Conservation (phyloP, 2,113 vertebrate genomes). For the Struthidea cinerea region DNA sequence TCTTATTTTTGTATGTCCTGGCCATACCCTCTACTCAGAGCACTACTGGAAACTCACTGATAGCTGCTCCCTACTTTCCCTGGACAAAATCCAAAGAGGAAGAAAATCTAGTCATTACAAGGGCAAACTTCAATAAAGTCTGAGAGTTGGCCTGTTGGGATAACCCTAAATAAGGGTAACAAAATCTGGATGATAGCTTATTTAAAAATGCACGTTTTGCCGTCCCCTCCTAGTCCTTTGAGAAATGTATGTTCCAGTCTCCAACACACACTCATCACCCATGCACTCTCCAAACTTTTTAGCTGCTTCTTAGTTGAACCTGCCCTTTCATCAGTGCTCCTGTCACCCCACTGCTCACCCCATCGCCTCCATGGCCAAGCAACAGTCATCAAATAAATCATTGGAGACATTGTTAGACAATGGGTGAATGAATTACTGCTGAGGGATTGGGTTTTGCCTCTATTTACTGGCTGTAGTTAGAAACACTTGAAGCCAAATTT, state of each 20-base stretch:
- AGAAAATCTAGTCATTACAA: background rate
- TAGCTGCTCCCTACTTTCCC: background rate
- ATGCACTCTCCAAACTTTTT: background rate
- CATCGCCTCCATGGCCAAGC: background rate
- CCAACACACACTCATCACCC: background rate
- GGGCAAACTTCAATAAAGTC: background rate
- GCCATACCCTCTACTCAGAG: background rate
- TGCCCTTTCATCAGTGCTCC: background rate
- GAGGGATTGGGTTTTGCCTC: background rate
- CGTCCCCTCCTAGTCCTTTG: background rate
- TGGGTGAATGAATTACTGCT: background rate
- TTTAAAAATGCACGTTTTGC: background rate
- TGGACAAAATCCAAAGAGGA: background rate
- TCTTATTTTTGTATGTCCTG: background rate
- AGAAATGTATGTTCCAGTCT: background rate
- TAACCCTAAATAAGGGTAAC: background rate
- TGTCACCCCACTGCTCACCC: background rate
- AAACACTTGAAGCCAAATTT: slow-evolving; percentile 31
- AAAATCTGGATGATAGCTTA: background rate
- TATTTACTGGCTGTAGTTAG: background rate
- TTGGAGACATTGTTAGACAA: background rate
- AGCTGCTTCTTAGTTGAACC: background rate
- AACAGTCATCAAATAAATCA: background rate
- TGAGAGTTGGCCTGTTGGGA: background rate
- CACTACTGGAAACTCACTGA: background rate